Percentiles rank a stretch among this genome's conserved stretches.
phyloP scores from a whole-genome alignment of 2,797 vertebrate species.

The Gymnothorax javanicus region DNA sequence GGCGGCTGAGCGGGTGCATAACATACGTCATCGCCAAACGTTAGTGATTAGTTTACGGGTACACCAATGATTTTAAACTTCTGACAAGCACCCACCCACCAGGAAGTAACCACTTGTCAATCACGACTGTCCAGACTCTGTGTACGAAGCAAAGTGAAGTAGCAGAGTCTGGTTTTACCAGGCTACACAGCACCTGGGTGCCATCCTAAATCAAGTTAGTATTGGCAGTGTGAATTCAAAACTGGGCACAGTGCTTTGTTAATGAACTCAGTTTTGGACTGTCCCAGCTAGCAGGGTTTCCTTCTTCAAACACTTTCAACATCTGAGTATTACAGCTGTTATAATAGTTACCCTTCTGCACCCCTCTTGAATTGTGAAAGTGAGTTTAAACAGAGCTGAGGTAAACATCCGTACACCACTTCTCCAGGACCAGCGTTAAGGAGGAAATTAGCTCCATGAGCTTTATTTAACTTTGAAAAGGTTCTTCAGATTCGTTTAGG shows the following conservation, averaged over 20 bases:
- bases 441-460: neutral
- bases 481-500: neutral
- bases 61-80: too few species aligned
- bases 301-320: neutral
- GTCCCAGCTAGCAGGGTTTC: neutral
- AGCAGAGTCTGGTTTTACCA: too few species aligned
- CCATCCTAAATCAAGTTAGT: neutral
- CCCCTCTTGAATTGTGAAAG: neutral
- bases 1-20: too few species aligned
- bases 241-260: neutral
- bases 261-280: neutral
- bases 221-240: neutral
- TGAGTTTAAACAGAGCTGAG: slow-evolving; percentile 2
- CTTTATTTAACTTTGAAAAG: neutral
- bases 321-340: neutral
- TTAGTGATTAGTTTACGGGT: too few species aligned
- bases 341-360: neutral
- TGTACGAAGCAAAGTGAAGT: too few species aligned
- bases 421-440: neutral
- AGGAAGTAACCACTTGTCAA: too few species aligned
- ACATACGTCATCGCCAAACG: too few species aligned
- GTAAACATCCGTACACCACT: neutral
- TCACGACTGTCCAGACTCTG: too few species aligned
- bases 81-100: too few species aligned
- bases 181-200: neutral